These are phyloP conservation scores for Epizoanthus ramosus DNA, from an alignment of 92 coral and sea anemone genomes.

Conservation along the genomic window DNA sequence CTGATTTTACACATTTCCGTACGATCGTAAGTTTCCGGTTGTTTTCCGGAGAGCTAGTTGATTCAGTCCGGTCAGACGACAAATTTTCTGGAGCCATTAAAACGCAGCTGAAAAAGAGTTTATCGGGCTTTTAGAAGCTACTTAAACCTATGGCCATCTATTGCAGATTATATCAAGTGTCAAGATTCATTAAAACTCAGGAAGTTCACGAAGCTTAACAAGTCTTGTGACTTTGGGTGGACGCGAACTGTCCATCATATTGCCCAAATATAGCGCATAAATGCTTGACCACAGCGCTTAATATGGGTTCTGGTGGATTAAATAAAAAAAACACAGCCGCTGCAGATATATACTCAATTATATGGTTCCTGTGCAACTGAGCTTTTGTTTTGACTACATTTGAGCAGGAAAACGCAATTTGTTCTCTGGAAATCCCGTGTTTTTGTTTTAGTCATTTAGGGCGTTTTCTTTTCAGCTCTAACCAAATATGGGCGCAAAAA, in stretches of 20 bases:
- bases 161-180: conserved; percentile 27
- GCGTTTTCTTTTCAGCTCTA: conserved; percentile 37
- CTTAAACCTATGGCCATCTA: conserved; percentile 32
- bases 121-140: conserved; percentile 20
- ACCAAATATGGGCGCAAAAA: conserved; percentile 40
- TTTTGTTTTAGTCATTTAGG: neutral
- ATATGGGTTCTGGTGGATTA: neutral
- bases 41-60: neutral
- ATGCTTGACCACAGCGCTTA: neutral
- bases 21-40: conserved; percentile 9
- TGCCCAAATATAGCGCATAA: conserved; percentile 24
- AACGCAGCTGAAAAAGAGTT: conserved; percentile 29
- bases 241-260: neutral
- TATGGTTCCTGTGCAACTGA: conserved; percentile 19
- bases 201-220: conserved; percentile 17
- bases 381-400: conserved; percentile 24
- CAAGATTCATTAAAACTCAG: conserved; percentile 12
- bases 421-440: conserved; percentile 28
- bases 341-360: neutral
- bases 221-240: conserved; percentile 47
- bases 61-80: neutral
- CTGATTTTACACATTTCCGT: conserved; percentile 15
- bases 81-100: neutral
- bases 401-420: conserved; percentile 39
- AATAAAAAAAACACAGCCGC: neutral